Evolutionary conservation across 1,140 invertebrate genomes (phyloP), one percentile per base, ranked within the genome.

Genomic region (Drosophila ambigua): DNA sequence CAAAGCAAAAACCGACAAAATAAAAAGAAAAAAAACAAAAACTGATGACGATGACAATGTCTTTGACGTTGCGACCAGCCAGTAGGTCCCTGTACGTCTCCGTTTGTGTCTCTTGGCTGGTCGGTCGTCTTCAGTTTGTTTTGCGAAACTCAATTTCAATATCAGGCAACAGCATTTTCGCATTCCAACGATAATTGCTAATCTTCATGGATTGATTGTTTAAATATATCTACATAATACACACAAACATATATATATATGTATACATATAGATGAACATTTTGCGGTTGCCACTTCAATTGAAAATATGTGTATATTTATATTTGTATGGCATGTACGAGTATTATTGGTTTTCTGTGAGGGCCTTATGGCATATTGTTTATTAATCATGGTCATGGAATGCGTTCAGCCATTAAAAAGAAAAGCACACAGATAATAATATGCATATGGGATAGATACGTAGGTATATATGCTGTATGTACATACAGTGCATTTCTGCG

Each of bases 131-230:
- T 35, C 31, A 11, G 71, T 72, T 82, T 83, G 55, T 77, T 77
- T 77, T 78, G 75, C 79, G 60, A 87, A 87, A 78, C 69, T 79
- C 78, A 71, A 85, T 85, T 85, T 83, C 76, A 79, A 83, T 88
- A 88, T 88, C 83, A 83, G 67, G 80, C 79, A 79, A 83, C 79
- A 88, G 68, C 67, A 79, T 82, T 87, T 87, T 88, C 83, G 72
- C 83, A 88, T 88, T 89, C 83, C 83, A 74, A 71, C 60, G 83
- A 89, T 89, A 88, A 88, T 88, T 89, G 81, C 62, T 88, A 88
- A 88, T 88, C 84, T 81, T 79, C 76, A 73, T 83, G 85, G 77
- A 87, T 88, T 88, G 85, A 87, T 87, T 87, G 82, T 57, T 72
- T 49, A 64, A 63, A 79, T 76, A 52, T 67, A 69, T 51, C 26